Evolutionary conservation across 2,888 invertebrate genomes (phyloP), one percentile per base, ranked within the genome.

Genomic region (Parascotia fuliginaria): DNA sequence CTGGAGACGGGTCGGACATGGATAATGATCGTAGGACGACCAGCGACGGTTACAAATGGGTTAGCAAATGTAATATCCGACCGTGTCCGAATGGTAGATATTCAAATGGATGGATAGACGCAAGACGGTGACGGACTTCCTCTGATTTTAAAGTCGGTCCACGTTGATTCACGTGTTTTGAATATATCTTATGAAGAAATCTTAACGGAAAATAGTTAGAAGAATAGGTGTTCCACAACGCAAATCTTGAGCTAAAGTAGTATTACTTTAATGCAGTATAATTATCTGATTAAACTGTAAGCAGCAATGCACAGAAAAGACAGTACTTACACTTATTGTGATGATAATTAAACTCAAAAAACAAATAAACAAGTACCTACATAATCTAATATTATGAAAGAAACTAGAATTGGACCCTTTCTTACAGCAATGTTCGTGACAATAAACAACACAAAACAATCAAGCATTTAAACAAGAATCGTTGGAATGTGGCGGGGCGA

Each of bases 41-140:
- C 80, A 78, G 74, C 77, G 82, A 90, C 90, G 89, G 88, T 75
- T 90, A 92, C 91, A 92, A 92, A 91, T 92, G 89, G 87, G 82
- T 85, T 84, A 88, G 87, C 89, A 84, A 90, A 91, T 90, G 89
- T 88, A 92, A 92, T 91, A 91, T 91, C 89, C 89, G 89, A 79
- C 73, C 70, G 81, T 80, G 83, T 85, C 87, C 82, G 79, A 81
- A 73, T 79, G 73, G 77, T 73, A 69, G 83, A 83, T 83, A 87
- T 87, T 87, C 87, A 85, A 88, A 89, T 85, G 71, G 77, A 75
- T 67, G 77, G 73, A 57, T 44, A 55, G 57, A 58, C 73, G 74
- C 69, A 75, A 77, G 77, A 73, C 70, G 67, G 62, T 65, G 70
- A 73, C 61, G 67, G 70, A 64, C 72, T 74, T 81, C 83, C 85